A percentile compares a stretch with the other conserved stretches of the same genome.
Conservation (phyloP, 2,888 invertebrate genomes). For the Agonopterix arenella region DNA sequence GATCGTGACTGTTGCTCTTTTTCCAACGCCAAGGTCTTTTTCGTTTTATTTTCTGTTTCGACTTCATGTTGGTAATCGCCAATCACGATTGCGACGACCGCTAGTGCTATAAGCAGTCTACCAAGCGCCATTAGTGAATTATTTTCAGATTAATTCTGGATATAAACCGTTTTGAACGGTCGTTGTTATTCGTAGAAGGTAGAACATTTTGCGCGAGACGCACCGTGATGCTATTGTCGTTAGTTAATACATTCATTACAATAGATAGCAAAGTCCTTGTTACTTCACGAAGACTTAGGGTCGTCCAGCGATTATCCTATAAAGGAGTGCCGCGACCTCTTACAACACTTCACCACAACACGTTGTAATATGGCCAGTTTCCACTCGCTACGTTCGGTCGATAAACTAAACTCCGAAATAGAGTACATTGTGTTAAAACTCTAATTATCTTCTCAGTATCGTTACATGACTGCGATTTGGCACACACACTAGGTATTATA, state of each 20-base stretch:
- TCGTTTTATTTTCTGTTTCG: constrained; percentile 54
- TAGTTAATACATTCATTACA: constrained; percentile 47
- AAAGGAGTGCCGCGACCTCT: constrained; percentile 27
- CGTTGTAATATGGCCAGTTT: constrained; percentile 43
- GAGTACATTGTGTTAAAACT: constrained; percentile 6
- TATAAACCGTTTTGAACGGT: constrained; percentile 29
- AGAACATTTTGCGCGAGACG: constrained; percentile 36
- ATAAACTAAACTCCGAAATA: constrained; percentile 28
- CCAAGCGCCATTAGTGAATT: constrained; percentile 61
- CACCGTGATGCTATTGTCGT: constrained; percentile 25
- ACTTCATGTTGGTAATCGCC: constrained; percentile 48
- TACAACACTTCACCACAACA: constrained; percentile 19
- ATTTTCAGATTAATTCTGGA: constrained; percentile 23
- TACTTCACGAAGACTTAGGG: not conserved
- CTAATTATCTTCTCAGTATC: constrained; percentile 4
- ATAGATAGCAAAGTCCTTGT: constrained; percentile 20
- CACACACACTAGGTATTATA: constrained; percentile 13
- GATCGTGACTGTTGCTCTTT: constrained; percentile 46
- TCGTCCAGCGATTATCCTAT: constrained; percentile 32
- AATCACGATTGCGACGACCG: constrained; percentile 42
- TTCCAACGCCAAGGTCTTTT: constrained; percentile 67
- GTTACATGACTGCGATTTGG: constrained; percentile 8
- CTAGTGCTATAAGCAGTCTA: constrained; percentile 38
- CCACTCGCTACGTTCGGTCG: constrained; percentile 34
- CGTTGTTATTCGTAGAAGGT: constrained; percentile 7